phyloP scores from a whole-genome alignment of 2,888 invertebrate species.

The Eustalomyia histrio region DNA sequence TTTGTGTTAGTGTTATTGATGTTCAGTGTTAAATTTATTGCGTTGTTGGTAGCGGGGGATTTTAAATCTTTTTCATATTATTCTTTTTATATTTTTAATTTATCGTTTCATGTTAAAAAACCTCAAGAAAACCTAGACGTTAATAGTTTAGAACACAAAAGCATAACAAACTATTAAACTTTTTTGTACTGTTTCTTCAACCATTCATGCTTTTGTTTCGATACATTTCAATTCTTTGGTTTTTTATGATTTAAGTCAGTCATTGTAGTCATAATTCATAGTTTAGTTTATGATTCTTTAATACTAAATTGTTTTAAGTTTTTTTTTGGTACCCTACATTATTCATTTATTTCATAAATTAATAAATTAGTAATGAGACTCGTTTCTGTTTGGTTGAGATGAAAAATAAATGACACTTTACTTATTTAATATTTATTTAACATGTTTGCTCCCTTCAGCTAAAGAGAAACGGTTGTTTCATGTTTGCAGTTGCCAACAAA shows the following conservation, averaged over 20 bases:
- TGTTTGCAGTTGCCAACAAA: too few relatives aligned
- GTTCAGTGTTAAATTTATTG: constrained; percentile 29
- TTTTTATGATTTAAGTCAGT: constrained; percentile 35
- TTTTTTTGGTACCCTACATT: constrained; percentile 4
- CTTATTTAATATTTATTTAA: too few relatives aligned
- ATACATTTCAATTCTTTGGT: constrained; percentile 27
- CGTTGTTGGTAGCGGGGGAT: constrained; percentile 9
- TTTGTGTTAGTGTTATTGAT: constrained; percentile 37
- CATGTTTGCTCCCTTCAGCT: too few relatives aligned
- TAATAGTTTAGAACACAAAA: constrained; percentile 44
- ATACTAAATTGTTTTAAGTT: constrained; percentile 32
- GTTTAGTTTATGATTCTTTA: constrained; percentile 48
- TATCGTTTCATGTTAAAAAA: constrained; percentile 36
- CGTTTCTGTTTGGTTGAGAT: too few relatives aligned
- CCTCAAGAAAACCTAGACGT: constrained; percentile 41
- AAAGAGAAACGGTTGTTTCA: too few relatives aligned
- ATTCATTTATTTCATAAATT: background rate
- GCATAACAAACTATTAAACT: constrained; percentile 28
- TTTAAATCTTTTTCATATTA: background rate
- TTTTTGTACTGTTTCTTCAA: constrained; percentile 23
- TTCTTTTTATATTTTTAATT: constrained; percentile 30
- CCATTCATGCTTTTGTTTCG: constrained; percentile 41
- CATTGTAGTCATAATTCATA: constrained; percentile 54
- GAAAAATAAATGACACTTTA: too few relatives aligned
- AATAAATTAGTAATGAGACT: too few relatives aligned